phyloP scores from a whole-genome alignment of 2,888 invertebrate species.

The Euplexia lucipara region DNA sequence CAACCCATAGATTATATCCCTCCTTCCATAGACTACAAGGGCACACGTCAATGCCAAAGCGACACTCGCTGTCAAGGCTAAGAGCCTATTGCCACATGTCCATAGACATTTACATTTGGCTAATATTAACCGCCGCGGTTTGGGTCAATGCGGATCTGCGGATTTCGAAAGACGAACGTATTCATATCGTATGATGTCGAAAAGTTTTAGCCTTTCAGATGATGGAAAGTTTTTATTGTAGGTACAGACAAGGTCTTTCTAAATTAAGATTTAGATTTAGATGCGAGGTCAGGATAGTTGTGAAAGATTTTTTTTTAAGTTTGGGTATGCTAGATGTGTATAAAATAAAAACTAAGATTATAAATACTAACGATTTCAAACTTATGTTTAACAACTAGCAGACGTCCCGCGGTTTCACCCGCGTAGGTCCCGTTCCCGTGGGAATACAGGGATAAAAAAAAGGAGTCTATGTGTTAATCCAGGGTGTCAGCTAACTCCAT shows the following conservation, averaged over 20 bases:
- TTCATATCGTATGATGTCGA: constrained; percentile 27
- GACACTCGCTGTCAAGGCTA: constrained; percentile 54
- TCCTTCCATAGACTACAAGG: constrained; percentile 48
- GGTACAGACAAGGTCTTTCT: constrained; percentile 19
- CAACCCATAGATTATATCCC: constrained; percentile 4
- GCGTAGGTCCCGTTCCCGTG: too few species aligned
- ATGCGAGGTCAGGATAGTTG: not conserved
- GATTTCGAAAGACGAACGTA: constrained; percentile 53
- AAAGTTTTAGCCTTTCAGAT: constrained; percentile 11
- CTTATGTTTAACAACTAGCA: too few species aligned
- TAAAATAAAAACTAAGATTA: too few species aligned
- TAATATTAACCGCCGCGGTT: constrained; percentile 30
- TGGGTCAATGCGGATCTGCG: constrained; percentile 47
- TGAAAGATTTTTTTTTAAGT: not conserved
- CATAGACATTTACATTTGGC: constrained; percentile 40
- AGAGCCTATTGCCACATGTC: constrained; percentile 45
- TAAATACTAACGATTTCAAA: too few species aligned
- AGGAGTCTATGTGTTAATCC: too few species aligned
- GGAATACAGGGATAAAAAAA: too few species aligned
- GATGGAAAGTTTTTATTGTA: constrained; percentile 23
- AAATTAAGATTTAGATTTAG: not conserved
- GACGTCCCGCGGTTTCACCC: too few species aligned
- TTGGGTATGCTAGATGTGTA: not conserved
- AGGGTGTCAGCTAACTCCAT: too few species aligned
- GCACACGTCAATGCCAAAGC: constrained; percentile 53